Evolutionary conservation across 2,113 vertebrate genomes (phyloP), one percentile per base, ranked within the genome.

Genomic region (Sakesphorus luctuosus): DNA sequence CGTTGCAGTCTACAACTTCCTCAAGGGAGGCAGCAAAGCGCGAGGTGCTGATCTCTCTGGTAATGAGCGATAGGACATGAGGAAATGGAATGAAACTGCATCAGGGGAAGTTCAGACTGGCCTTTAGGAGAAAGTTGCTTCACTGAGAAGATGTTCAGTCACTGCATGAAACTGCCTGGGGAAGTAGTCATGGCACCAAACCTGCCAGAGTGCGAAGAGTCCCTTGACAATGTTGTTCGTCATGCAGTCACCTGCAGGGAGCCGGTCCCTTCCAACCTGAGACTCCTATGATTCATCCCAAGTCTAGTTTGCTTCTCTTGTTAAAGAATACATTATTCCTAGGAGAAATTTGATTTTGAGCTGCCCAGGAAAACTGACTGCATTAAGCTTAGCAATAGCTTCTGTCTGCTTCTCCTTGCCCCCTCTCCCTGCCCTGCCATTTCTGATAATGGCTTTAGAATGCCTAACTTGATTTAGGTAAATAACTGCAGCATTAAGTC

Each of bases 61-160:
- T 63, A 31, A 69, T 17, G 40, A 50, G 31, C 0, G 1, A 36
- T 7, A 63, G 15, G 26, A 69, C 9, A 49, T 0, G 0, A 55
- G 25, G 21, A 68, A 79, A 49, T 8, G 2, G 8, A 14, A 47
- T 43, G 61, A 61, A 79, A 4, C 13, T n/a, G 13, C 2, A 1
- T 21, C 6, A 62, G 10, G 10, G 11, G 5, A 38, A 50, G 28
- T 56, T 71, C 13, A 58, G 6, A n/a, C 1, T 29, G 18, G 31
- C 33, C 6, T 10, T 58, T 9, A 52, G 19, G 43, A 55, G 33
- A 46, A 86, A 62, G 12, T 2, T 56, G 81, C 13, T 75, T 49
- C 18, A 40, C 13, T 47, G n/a, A 25, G 40, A 8, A 4, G 11
- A 28, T 50, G 17, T 6, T 33, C 0, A 1, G 36, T 36, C 65